These are phyloP conservation scores for Aphelocoma californica DNA, from an alignment of 2,797 vertebrate genomes.

Conservation along the genomic window DNA sequence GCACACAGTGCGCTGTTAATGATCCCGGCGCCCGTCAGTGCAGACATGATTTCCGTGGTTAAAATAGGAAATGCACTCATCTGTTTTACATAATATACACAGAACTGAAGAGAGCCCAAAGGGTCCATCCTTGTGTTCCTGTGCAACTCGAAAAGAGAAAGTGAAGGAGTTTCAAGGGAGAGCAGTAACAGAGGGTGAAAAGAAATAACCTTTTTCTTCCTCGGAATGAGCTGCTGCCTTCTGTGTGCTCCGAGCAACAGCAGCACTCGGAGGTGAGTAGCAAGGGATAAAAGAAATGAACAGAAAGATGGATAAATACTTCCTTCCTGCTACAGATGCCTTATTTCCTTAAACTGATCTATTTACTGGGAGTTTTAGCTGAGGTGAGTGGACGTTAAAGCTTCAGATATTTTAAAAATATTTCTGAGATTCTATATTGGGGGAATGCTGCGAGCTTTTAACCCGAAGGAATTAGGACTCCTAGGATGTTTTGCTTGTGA, in stretches of 20 bases:
- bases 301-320: neutral
- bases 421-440: neutral
- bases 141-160: neutral
- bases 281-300: neutral
- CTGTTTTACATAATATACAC: constrained; percentile 48
- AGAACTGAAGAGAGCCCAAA: constrained; percentile 24
- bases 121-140: neutral
- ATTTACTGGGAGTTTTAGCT: neutral
- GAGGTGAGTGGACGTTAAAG: neutral
- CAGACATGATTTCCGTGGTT: neutral
- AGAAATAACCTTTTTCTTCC: neutral
- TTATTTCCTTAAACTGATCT: neutral
- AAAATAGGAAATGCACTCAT: constrained; percentile 23
- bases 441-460: neutral
- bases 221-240: neutral
- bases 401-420: neutral
- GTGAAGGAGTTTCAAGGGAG: constrained; percentile 5
- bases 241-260: neutral
- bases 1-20: neutral
- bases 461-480: neutral
- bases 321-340: neutral
- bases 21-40: neutral
- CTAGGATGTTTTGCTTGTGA: neutral
- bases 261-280: constrained; percentile 4
- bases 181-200: neutral